Conservation (phyloP, 1,140 invertebrate species). For the Drosophila pruinosa region DNA sequence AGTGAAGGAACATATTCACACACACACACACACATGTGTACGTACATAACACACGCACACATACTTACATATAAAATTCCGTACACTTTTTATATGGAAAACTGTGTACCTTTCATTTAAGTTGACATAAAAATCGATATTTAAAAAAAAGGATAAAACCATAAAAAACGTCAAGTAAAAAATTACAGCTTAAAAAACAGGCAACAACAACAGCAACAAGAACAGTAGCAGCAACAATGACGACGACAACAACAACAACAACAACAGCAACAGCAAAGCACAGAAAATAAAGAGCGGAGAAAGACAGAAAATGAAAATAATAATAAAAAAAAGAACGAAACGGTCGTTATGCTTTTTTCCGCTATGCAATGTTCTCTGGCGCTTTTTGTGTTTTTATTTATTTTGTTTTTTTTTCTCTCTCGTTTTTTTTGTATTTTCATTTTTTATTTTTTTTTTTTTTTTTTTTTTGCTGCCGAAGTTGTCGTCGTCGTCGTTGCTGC, state of each 20-base stretch:
- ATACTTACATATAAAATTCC: slow-evolving; percentile 42
- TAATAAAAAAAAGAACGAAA: slow-evolving; percentile 73
- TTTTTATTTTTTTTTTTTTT: slow-evolving; percentile 44
- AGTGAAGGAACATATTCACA: slow-evolving; percentile 42
- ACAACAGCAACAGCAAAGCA: slow-evolving; percentile 13
- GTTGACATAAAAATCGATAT: slow-evolving; percentile 81
- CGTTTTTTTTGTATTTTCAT: slow-evolving; percentile 65
- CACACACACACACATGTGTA: slow-evolving; percentile 12
- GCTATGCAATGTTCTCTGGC: slow-evolving; percentile 55
- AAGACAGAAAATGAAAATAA: slow-evolving; percentile 80
- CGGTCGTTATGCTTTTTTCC: slow-evolving; percentile 78
- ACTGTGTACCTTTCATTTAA: slow-evolving; percentile 81
- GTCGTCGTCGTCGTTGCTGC: slow-evolving; percentile 32
- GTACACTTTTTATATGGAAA: slow-evolving; percentile 61
- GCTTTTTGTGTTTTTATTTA: slow-evolving; percentile 79
- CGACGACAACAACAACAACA: slow-evolving; percentile 19
- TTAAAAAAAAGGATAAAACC: slow-evolving; percentile 75
- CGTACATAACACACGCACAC: background rate
- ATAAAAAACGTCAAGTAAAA: slow-evolving; percentile 77
- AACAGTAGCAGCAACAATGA: slow-evolving; percentile 6
- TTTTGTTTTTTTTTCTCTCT: slow-evolving; percentile 55
- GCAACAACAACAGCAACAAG: slow-evolving; percentile 27
- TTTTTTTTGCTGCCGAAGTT: slow-evolving; percentile 16
- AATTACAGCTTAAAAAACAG: slow-evolving; percentile 76
- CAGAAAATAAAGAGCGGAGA: slow-evolving; percentile 59